Evolutionary conservation across 2,113 vertebrate genomes (phyloP).

Genomic region (Ochotona princeps): DNA sequence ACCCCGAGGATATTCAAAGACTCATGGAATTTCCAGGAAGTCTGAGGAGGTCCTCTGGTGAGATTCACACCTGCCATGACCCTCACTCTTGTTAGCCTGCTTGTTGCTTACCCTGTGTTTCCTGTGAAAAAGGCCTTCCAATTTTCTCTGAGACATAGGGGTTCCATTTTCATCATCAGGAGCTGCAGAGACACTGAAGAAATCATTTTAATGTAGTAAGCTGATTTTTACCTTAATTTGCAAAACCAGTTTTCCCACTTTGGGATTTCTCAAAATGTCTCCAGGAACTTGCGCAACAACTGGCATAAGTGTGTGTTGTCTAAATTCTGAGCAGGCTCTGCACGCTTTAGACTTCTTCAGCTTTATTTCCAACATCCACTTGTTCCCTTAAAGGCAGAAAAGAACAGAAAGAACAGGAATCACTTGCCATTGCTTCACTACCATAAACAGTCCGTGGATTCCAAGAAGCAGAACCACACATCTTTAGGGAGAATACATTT

Average conservation of each 20-base stretch:
- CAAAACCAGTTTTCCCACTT: constrained; percentile 55
- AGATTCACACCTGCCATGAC: not conserved
- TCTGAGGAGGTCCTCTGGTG: not conserved
- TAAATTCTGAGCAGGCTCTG: not conserved
- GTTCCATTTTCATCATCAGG: not conserved
- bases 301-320: not conserved
- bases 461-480: not conserved
- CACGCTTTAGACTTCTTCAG: not conserved
- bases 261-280: constrained; percentile 57
- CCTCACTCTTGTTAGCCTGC: no score
- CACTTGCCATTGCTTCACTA: not conserved
- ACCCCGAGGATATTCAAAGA: not conserved
- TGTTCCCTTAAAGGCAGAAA: not conserved
- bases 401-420: not conserved
- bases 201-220: not conserved
- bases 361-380: not conserved
- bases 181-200: constrained; percentile 9
- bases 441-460: not conserved
- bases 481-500: not conserved
- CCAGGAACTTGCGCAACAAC: constrained; percentile 1
- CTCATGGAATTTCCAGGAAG: not conserved
- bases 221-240: constrained; percentile 26
- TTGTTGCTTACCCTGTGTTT: not conserved
- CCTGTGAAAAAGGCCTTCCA: not conserved
- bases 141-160: not conserved